Conservation (phyloP, 1,140 invertebrate genomes). For the Caerostris extrusa region DNA sequence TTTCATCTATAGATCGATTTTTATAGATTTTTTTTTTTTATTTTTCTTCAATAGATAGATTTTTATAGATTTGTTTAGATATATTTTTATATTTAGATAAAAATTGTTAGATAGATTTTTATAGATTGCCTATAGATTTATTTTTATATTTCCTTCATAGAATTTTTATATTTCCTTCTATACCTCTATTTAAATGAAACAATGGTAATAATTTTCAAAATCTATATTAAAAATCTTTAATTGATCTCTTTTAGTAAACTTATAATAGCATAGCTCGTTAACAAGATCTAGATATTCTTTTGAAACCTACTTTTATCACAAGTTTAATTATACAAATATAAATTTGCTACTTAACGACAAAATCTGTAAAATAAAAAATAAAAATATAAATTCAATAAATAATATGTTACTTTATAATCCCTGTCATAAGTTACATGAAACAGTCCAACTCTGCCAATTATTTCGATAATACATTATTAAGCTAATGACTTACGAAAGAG, state of each 20-base stretch:
- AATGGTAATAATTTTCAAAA: not conserved
- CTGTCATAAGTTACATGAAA: not conserved
- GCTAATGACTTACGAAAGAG: constrained; percentile 30
- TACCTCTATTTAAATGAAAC: not conserved
- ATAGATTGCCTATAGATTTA: too few species aligned
- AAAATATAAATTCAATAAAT: not conserved
- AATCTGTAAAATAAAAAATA: not conserved
- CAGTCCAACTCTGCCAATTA: constrained; percentile 34
- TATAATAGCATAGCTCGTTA: not conserved
- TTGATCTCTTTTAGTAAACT: not conserved
- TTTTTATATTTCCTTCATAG: too few species aligned
- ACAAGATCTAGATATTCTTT: not conserved
- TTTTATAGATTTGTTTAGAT: too few species aligned
- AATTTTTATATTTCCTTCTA: too few species aligned
- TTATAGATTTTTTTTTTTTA: too few species aligned
- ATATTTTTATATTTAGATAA: too few species aligned
- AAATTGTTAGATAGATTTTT: too few species aligned
- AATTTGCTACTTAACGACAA: not conserved
- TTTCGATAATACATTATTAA: constrained; percentile 39
- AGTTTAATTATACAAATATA: constrained; percentile 5
- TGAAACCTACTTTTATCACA: not conserved
- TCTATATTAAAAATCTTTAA: not conserved
- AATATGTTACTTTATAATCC: not conserved
- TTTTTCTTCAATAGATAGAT: too few species aligned
- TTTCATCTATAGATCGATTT: too few species aligned